These are phyloP conservation scores for Sinotaia quadrata DNA, from an alignment of 2,888 invertebrate genomes.

Conservation along the genomic window DNA sequence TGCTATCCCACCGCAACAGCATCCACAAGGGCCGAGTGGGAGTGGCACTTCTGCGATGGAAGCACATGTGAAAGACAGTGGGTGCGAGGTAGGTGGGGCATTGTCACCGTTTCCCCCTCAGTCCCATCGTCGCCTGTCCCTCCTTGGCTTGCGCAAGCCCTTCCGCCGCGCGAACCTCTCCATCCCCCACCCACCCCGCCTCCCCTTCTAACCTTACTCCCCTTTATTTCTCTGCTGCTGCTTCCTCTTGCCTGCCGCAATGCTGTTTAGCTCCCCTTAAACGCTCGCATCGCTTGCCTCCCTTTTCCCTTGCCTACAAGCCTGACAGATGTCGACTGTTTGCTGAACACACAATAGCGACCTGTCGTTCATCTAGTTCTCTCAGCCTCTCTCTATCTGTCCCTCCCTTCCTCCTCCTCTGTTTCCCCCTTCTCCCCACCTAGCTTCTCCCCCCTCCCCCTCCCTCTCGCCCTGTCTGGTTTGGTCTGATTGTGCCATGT, in stretches of 20 bases:
- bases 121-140: background rate
- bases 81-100: background rate
- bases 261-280: background rate
- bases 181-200: background rate
- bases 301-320: slow-evolving; percentile 15
- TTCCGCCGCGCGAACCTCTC: background rate
- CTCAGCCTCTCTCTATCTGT: slow-evolving; percentile 18
- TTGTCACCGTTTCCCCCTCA: slow-evolving; percentile 8
- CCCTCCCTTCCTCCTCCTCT: slow-evolving; percentile 1
- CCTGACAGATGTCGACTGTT: slow-evolving; percentile 39
- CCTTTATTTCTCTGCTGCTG: background rate
- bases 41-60: too few relatives aligned
- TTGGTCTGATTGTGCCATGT: slow-evolving; percentile 1
- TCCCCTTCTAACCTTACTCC: background rate
- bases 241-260: background rate
- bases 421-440: background rate
- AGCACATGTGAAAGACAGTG: too few relatives aligned
- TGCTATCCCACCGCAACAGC: too few relatives aligned
- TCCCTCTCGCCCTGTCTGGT: background rate
- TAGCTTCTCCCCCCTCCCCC: background rate
- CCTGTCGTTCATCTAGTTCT: slow-evolving; percentile 12
- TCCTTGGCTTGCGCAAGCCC: background rate
- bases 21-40: too few relatives aligned
- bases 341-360: slow-evolving; percentile 35
- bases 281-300: background rate